Conservation (phyloP, 2,888 invertebrate genomes). For the Diabrotica balteata region DNA sequence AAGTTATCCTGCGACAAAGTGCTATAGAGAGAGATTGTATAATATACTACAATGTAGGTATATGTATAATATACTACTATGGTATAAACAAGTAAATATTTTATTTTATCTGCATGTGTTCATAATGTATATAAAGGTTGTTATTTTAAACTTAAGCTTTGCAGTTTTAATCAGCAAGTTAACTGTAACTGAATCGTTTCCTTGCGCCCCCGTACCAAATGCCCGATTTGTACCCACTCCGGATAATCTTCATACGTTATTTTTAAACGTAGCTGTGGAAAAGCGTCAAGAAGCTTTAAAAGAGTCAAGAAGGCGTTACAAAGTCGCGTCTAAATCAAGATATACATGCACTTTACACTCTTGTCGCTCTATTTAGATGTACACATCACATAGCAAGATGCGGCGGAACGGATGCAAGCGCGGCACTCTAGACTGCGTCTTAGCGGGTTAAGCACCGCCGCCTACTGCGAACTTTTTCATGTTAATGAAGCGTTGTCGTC, state of each 20-base stretch:
- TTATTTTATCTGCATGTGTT: no score
- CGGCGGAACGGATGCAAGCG: slow-evolving; percentile 11
- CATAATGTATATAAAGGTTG: no score
- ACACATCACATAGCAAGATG: slow-evolving; percentile 14
- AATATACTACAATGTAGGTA: no score
- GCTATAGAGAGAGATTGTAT: no score
- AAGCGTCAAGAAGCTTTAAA: slow-evolving; percentile 10
- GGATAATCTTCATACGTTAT: background rate
- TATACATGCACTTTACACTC: slow-evolving; percentile 28
- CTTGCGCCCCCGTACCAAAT: background rate
- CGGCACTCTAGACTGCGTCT: slow-evolving; percentile 13
- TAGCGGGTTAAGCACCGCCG: slow-evolving; percentile 10
- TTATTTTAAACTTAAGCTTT: no score
- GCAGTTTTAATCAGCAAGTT: no score
- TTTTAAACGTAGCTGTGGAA: slow-evolving; percentile 8
- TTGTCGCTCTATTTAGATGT: slow-evolving; percentile 21
- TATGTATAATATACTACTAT: no score
- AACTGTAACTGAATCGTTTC: no score
- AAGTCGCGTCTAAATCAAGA: slow-evolving; percentile 31
- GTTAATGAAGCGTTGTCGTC: slow-evolving; percentile 8
- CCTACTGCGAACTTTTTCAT: slow-evolving; percentile 4
- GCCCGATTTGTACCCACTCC: slow-evolving; percentile 1
- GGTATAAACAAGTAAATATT: no score
- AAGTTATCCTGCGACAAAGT: no score
- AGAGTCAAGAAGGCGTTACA: slow-evolving; percentile 26